These are phyloP conservation scores for Anabas testudineus DNA, from an alignment of 2,797 vertebrate genomes.

Conservation along the genomic window DNA sequence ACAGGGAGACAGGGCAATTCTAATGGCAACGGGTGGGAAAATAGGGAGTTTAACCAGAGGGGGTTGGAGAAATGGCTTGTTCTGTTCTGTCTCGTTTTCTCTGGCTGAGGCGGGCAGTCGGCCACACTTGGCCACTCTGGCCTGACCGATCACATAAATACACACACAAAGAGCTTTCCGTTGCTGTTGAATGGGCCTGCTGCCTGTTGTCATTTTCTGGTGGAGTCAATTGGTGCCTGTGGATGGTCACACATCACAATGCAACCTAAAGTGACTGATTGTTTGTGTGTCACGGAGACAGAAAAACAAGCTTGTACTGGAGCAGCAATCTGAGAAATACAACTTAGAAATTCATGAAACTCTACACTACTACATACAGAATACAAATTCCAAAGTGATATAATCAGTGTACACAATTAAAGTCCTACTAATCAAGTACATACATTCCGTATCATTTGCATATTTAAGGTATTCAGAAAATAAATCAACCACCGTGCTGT, in stretches of 20 bases:
- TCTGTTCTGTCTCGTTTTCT: constrained; percentile 71
- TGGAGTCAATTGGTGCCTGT: constrained; percentile 53
- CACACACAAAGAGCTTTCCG: constrained; percentile 53
- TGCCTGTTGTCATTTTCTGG: constrained; percentile 48
- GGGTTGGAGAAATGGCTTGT: constrained; percentile 64
- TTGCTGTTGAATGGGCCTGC: constrained; percentile 26
- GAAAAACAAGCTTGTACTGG: constrained; percentile 8
- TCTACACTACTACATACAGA: neutral
- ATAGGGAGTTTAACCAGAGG: constrained; percentile 69
- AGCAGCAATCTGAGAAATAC: neutral
- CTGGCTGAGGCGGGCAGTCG: constrained; percentile 38
- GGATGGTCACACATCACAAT: constrained; percentile 46
- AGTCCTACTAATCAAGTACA: too few species aligned
- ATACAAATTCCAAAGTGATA: too few species aligned
- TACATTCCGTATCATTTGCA: too few species aligned
- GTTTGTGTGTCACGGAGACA: constrained; percentile 30
- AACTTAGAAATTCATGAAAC: neutral
- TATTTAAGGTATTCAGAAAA: too few species aligned
- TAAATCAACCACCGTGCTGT: too few species aligned
- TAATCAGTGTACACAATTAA: too few species aligned
- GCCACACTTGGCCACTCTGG: constrained; percentile 71
- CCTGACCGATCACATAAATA: constrained; percentile 66
- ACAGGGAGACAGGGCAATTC: constrained; percentile 71
- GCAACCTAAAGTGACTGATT: constrained; percentile 16
- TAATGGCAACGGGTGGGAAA: constrained; percentile 60